Evolutionary conservation across 1,140 invertebrate species (phyloP), one percentile per base, ranked within the genome.

Genomic region (Camponotus vicinus): DNA sequence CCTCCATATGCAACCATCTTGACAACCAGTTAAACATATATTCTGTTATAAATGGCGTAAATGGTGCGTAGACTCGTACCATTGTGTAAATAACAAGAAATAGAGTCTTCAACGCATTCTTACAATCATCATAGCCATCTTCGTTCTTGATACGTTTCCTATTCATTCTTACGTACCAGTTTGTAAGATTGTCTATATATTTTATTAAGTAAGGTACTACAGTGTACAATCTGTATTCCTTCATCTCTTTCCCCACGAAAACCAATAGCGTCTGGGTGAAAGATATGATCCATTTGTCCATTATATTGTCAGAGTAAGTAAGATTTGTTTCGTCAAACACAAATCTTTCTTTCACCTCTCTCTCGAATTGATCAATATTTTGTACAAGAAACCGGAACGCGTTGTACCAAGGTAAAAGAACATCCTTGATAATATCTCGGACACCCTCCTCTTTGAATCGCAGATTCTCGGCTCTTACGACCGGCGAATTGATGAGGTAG

Each of bases 401-500:
- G 96, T 99, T 99, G 92, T 99, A 99, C 99, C 99, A 99, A 0
- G 99, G 99, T 55, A 99, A 93, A 92, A 99, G 99, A 0, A 99
- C 98, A 94, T 99, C 99, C 95, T 99, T 99, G 11, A 99, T 96
- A 55, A 99, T 96, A 95, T 99, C 98, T 75, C 97, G 96, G 0
- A 99, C 99, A 32, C 99, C 99, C 93, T 99, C 98, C 95, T 99
- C 99, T 93, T 99, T 99, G 94, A 99, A 99, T 73, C 98, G 95
- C 37, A 99, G 96, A 95, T 98, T 99, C 93, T 99, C 99, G 8
- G 98, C 99, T 90, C 98, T 96, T 0, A 99, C 99, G 49, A 99
- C 99, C 1, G 99, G 99, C 15, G 99, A 99, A 95, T 99, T 99
- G 85, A 99, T 99, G 42, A 99, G 96, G 94, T 99, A 99, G 3